Evolutionary conservation across 2,113 vertebrate genomes (phyloP), one percentile per base, ranked within the genome.

Genomic region (Regulus satrapa): DNA sequence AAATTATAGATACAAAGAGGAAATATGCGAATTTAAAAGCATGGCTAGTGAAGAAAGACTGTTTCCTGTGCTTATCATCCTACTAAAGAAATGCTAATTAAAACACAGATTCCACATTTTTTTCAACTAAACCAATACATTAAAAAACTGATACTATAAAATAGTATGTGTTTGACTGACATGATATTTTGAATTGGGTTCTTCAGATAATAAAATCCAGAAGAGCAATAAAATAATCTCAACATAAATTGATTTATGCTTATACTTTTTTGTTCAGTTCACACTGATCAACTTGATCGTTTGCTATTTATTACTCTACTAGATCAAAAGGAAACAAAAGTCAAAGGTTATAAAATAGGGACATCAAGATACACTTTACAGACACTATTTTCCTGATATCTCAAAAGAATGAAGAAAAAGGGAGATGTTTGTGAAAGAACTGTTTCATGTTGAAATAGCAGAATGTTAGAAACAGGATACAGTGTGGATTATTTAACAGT

Each of bases 401-500:
- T 34, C 46, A 18, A 64, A 82, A 89, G 26, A 88, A 58, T 26
- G 64, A 73, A 63, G 82, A 91, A 92, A 74, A n/a, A n/a, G n/a
- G n/a, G n/a, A n/a, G 77, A 54, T 49, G 45, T 85, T 91, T 94
- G 63, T 43, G 56, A 78, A 91, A 85, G 45, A 92, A 86, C n/a
- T 62, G 64, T 91, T 97, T 84, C 36, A 88, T 40, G 43, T 49
- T 76, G 64, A 87, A 91, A n/a, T 14, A 85, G 48, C 15, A 61
- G 67, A 94, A 88, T 10, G 48, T 88, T 88, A 92, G 82, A 92
- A 92, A 91, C 41, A 85, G 79, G 59, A 92, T 87, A 75, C 1
- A 5, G 75, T 16, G 55, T 96, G 59, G 89, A 95, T 95, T 91
- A 94, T 95, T 94, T 94, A 97, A 77, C 77, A 88, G 69, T 84